Percentiles rank a stretch among this genome's conserved stretches.
Evolutionary conservation across 1,140 invertebrate species (phyloP).

Genomic region (Neodiprion lecontei): DNA sequence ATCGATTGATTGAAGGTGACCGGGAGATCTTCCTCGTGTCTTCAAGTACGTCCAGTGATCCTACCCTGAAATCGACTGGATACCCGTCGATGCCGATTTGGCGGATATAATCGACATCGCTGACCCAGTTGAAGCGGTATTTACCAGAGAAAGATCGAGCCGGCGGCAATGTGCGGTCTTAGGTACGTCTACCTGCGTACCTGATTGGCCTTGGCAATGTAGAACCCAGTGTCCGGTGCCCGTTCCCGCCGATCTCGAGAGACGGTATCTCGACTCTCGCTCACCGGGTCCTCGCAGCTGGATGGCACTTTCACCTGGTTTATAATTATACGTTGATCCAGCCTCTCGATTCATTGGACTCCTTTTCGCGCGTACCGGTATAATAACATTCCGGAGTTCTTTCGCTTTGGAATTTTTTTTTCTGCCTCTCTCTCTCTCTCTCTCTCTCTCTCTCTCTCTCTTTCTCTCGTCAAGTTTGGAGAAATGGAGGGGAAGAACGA

Average conservation of each 20-base stretch:
- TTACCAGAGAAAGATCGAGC: neutral
- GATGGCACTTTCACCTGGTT: slow-evolving; percentile 5
- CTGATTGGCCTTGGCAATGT: slow-evolving; percentile 3
- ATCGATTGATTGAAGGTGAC: too few relatives aligned
- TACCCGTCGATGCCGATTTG: neutral
- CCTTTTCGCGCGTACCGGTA: neutral
- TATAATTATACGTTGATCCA: neutral
- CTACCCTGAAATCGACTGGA: too few relatives aligned
- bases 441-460: too few relatives aligned
- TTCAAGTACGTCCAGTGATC: too few relatives aligned
- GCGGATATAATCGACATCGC: neutral
- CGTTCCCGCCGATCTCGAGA: neutral
- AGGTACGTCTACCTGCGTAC: neutral
- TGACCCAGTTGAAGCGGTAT: neutral
- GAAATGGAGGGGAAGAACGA: too few relatives aligned
- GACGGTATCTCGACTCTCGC: neutral
- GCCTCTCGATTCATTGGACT: neutral
- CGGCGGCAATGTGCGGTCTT: neutral
- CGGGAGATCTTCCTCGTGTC: too few relatives aligned
- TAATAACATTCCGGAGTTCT: too few relatives aligned
- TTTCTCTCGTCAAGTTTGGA: too few relatives aligned
- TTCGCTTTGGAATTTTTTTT: too few relatives aligned
- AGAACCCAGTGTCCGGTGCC: neutral
- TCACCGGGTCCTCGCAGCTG: neutral
- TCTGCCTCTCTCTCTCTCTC: too few relatives aligned